Evolutionary conservation across 2,888 invertebrate species (phyloP), one percentile per base, ranked within the genome.

Genomic region (Chloromyia formosa): DNA sequence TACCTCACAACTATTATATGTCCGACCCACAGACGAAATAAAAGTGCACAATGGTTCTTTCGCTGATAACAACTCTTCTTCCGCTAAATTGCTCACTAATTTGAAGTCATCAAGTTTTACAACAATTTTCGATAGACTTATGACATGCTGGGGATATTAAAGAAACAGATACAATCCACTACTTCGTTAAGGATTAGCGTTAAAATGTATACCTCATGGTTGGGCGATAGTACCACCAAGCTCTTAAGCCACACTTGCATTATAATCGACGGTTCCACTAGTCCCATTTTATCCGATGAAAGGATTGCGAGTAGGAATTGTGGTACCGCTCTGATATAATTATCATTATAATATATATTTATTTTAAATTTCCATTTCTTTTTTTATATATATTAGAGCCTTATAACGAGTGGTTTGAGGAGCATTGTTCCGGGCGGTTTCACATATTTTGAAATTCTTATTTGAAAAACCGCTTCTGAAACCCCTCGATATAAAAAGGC

Each of bases 181-280:
- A 35, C 7, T 35, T 35, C 2, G 27, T 35, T 35, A 35, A 35
- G 27, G 2, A 4, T 35, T 35, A 35, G 27, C 58, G 16, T 18
- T 60, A 56, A 18, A 35, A 18, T n/a, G 61, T 27, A 1, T 75
- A 80, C 80, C 73, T 83, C 83, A 60, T 85, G 82, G 42, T 80
- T 80, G 0, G 83, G 80, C 0, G 81, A 82, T 16, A 85, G 77
- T 5, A 85, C 77, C 0, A 85, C 83, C 42, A 84, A 75, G 2
- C 83, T 84, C 61, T 82, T 83, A 0, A 85, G 77, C 85, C 85
- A 85, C 1, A 83, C 80, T 76, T 84, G 83, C 16, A 85, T 78
- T 0, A 86, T 79, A 0, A 78, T 77, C 0, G 80, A 75, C 16
- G 78, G 73, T 69, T 81, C 81, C 0, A 83, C 77, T 2, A 77